Base-by-base conservation (phyloP, 2,113 vertebrate genomes). In the Aspiorhynchus laticeps region DNA sequence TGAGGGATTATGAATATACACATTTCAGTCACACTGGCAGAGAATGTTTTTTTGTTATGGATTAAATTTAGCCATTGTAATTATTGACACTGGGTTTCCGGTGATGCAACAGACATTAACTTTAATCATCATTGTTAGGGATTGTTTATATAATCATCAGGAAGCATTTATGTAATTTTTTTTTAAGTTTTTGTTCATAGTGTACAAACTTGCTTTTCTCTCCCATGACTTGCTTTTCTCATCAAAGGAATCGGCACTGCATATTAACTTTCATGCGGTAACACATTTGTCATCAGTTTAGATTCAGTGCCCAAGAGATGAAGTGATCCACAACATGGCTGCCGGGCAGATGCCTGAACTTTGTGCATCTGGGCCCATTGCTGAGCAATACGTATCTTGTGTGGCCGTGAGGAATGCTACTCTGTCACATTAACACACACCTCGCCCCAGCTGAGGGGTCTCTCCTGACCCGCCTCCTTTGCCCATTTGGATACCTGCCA, bases 1-100 rank as follows among this genome's bases (percentile, higher is more conserved):
- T 63, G 19, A 63, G 19, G 51, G 51, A 79, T 56, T 79, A 53
- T 80, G 51, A 38, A 80, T 80, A 80, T 80, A 41, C 33, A 80
- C 61, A 82, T 31, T 82, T 67, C 15, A 67, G n/a, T 46, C 14
- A 67, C 7, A 67, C 33, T 26, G 7, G 9, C 21, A 38, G 53
- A 61, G 21, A n/a, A 41, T 56, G 5, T 59, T 80, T 59, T 80
- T n/a, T 14, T 7, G 10, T 31, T 14, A 19, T 21, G n/a, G 17
- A 53, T 78, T 78, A 53, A 78, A 53, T 19, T 17, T 28, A 21
- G 26, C 43, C 2, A 1, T 48, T 14, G 12, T 53, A 53, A 19
- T 78, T 53, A 78, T 33, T 78, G 43, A 53, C 46, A 11, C 46
- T 75, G n/a, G 38, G 24, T 46, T 75, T 75, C 12, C 46, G 3